Conservation (phyloP, 1,140 invertebrate species). For the Gerris buenoi region DNA sequence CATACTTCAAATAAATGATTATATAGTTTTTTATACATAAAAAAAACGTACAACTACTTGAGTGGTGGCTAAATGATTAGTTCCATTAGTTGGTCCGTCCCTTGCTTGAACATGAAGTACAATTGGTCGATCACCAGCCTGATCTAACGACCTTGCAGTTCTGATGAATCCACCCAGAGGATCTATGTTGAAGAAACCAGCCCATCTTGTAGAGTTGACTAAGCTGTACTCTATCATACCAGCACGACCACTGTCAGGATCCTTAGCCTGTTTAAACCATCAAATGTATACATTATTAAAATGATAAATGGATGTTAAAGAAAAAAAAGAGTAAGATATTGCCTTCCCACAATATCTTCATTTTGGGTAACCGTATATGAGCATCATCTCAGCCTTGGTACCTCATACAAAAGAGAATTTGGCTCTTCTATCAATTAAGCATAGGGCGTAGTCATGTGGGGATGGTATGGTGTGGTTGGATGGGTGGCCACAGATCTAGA, state of each 20-base stretch:
- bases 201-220: slow-evolving; percentile 38
- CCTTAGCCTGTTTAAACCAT: slow-evolving; percentile 60
- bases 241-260: slow-evolving; percentile 64
- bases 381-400: too few species aligned
- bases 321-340: too few species aligned
- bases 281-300: too few species aligned
- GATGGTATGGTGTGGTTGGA: too few species aligned
- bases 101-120: neutral
- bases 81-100: slow-evolving; percentile 46
- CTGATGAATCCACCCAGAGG: slow-evolving; percentile 52
- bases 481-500: too few species aligned
- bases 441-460: too few species aligned
- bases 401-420: too few species aligned
- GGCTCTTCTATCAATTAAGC: too few species aligned
- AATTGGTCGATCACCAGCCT: neutral
- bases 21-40: neutral
- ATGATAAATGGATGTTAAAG: too few species aligned
- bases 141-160: slow-evolving; percentile 51
- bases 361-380: too few species aligned
- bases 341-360: too few species aligned
- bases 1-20: neutral
- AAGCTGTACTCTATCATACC: slow-evolving; percentile 59
- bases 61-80: slow-evolving; percentile 44
- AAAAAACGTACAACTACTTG: slow-evolving; percentile 42
- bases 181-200: slow-evolving; percentile 59